phyloP scores from a whole-genome alignment of 2,113 vertebrate species.

The Morone saxatilis region DNA sequence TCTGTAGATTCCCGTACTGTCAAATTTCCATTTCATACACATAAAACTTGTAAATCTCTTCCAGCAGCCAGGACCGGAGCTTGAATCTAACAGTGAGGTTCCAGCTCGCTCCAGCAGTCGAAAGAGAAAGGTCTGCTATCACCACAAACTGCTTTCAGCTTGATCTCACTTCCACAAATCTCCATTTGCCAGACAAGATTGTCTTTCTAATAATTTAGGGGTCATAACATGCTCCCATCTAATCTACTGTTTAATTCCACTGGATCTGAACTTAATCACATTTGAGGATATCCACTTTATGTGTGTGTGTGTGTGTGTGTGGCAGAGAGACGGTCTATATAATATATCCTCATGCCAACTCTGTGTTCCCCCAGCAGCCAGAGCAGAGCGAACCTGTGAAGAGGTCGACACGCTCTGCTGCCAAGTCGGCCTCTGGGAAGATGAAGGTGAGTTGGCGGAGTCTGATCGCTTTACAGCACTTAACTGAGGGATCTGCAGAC shows the following conservation, averaged over 20 bases:
- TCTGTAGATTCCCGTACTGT: background rate
- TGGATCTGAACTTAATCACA: slow-evolving; percentile 47
- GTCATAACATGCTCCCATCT: slow-evolving; percentile 53
- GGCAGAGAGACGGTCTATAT: slow-evolving; percentile 13
- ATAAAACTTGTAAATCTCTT: slow-evolving; percentile 10
- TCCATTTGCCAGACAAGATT: slow-evolving; percentile 22
- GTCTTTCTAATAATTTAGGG: slow-evolving; percentile 51
- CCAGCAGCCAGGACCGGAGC: slow-evolving; percentile 18
- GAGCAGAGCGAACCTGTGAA: slow-evolving; percentile 66
- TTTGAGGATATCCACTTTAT: slow-evolving; percentile 22
- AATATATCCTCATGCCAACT: slow-evolving; percentile 46
- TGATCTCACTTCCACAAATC: slow-evolving; percentile 42
- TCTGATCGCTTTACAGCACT: slow-evolving; percentile 37
- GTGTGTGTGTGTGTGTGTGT: slow-evolving; percentile 5
- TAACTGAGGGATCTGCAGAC: slow-evolving; percentile 25
- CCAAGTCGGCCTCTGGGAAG: slow-evolving; percentile 79
- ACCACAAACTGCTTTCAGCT: slow-evolving; percentile 31
- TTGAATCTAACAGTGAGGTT: slow-evolving; percentile 5
- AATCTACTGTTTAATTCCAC: slow-evolving; percentile 69
- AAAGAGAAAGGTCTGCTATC: slow-evolving; percentile 73
- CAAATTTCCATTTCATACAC: slow-evolving; percentile 10
- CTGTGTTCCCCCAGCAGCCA: slow-evolving; percentile 73
- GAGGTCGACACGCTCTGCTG: slow-evolving; percentile 79
- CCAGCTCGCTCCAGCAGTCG: slow-evolving; percentile 29
- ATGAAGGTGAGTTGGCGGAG: slow-evolving; percentile 79